Percentiles rank a stretch among this genome's conserved stretches.
Evolutionary conservation across 2,888 invertebrate genomes (phyloP).

Genomic region (Hyppa rectilinea): DNA sequence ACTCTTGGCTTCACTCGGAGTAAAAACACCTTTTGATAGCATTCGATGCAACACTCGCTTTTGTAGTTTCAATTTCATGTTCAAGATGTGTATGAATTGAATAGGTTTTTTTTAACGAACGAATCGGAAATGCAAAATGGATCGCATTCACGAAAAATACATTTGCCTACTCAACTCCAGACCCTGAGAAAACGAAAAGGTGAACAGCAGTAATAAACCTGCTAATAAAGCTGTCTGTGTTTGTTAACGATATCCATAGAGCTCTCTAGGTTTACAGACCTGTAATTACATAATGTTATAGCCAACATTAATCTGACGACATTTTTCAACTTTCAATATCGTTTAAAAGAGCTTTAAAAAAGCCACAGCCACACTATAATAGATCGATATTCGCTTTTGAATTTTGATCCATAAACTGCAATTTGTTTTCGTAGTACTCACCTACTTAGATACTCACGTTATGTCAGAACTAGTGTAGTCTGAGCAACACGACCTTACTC

Average conservation of each 20-base stretch:
- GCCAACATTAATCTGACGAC: neutral
- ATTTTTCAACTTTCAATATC: constrained; percentile 18
- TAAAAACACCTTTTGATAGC: constrained; percentile 36
- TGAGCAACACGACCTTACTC: constrained; percentile 61
- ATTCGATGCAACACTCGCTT: constrained; percentile 15
- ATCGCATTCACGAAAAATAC: neutral
- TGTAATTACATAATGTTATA: neutral
- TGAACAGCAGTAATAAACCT: too few species aligned
- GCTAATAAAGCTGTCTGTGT: neutral
- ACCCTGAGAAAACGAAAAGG: neutral
- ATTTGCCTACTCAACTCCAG: neutral
- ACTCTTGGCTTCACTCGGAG: constrained; percentile 44
- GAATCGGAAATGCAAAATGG: neutral
- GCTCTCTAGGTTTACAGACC: neutral
- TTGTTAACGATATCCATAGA: neutral
- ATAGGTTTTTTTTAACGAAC: neutral
- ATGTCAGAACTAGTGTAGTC: constrained; percentile 56
- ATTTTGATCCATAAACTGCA: neutral
- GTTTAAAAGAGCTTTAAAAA: neutral
- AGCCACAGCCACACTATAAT: neutral
- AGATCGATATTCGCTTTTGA: neutral
- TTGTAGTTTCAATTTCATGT: constrained; percentile 17
- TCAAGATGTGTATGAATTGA: neutral
- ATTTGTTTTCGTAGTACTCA: constrained; percentile 8
- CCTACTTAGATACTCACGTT: constrained; percentile 24